These are phyloP conservation scores for Cettia cetti DNA, from an alignment of 2,113 vertebrate genomes.

Conservation along the genomic window DNA sequence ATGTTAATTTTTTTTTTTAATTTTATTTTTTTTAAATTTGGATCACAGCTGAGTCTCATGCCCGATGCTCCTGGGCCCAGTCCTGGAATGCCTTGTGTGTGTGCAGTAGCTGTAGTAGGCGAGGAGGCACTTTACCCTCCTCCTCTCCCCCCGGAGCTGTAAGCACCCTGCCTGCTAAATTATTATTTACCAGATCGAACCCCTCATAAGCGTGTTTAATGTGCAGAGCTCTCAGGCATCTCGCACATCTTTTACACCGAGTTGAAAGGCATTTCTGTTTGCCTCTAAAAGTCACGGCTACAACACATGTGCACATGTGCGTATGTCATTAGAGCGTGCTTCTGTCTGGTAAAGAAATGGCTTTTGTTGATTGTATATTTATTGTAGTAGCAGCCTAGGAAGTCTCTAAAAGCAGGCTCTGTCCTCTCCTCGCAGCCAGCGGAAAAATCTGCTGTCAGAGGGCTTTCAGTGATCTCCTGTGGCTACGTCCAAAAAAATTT, in stretches of 20 bases:
- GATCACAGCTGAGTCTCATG: neutral
- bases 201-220: neutral
- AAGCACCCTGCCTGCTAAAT: neutral
- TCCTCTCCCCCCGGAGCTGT: neutral
- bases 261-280: neutral
- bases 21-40: neutral
- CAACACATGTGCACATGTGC: neutral
- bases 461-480: conserved; percentile 35
- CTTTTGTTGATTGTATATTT: neutral
- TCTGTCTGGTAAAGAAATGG: neutral
- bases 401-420: neutral
- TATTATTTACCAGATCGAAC: neutral
- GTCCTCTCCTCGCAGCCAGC: neutral
- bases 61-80: neutral
- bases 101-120: neutral
- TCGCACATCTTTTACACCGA: neutral
- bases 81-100: neutral
- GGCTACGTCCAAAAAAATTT: conserved; percentile 61
- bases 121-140: neutral
- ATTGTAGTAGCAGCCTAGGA: neutral
- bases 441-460: neutral
- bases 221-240: neutral
- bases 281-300: neutral
- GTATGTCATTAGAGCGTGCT: neutral
- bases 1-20: neutral